Percentiles rank a stretch among this genome's conserved stretches.
These are phyloP conservation scores for Oncorhynchus mykiss DNA, from an alignment of 2,113 vertebrate species.

Conservation along the genomic window DNA sequence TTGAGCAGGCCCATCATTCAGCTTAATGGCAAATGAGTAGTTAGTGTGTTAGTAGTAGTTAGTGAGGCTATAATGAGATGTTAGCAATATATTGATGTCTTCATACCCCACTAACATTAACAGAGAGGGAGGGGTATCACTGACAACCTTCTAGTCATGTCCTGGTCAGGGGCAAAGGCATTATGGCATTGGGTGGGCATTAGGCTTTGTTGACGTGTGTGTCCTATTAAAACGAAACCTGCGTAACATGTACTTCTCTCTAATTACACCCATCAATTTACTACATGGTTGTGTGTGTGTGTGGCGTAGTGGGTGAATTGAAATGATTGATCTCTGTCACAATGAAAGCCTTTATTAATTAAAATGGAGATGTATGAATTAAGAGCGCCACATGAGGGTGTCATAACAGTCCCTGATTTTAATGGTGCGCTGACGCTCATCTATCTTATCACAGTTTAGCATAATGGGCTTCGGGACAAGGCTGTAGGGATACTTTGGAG, in stretches of 20 bases:
- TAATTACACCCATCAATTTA: slow-evolving; percentile 66
- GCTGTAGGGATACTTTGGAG: no score
- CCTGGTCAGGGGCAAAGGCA: slow-evolving; percentile 51
- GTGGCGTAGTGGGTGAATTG: slow-evolving; percentile 27
- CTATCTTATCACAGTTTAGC: no score
- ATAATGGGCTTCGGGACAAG: no score
- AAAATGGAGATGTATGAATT: slow-evolving; percentile 70
- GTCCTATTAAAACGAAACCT: slow-evolving; percentile 54
- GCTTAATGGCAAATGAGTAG: no score
- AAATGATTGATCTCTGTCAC: slow-evolving; percentile 65
- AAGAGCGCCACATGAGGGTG: slow-evolving; percentile 54
- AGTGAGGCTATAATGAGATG: no score
- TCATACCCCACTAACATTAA: neutral
- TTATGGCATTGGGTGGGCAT: slow-evolving; percentile 28
- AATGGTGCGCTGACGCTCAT: no score
- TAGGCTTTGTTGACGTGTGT: neutral
- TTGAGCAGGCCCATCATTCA: no score
- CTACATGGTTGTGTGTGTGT: slow-evolving; percentile 31
- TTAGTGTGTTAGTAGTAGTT: no score
- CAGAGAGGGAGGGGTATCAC: neutral
- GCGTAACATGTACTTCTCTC: slow-evolving; percentile 41
- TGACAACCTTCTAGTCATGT: neutral
- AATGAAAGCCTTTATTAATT: slow-evolving; percentile 70
- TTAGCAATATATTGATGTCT: neutral
- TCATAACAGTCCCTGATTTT: slow-evolving; percentile 30